phyloP scores from a whole-genome alignment of 1,140 invertebrate species.

The Planococcus citri region DNA sequence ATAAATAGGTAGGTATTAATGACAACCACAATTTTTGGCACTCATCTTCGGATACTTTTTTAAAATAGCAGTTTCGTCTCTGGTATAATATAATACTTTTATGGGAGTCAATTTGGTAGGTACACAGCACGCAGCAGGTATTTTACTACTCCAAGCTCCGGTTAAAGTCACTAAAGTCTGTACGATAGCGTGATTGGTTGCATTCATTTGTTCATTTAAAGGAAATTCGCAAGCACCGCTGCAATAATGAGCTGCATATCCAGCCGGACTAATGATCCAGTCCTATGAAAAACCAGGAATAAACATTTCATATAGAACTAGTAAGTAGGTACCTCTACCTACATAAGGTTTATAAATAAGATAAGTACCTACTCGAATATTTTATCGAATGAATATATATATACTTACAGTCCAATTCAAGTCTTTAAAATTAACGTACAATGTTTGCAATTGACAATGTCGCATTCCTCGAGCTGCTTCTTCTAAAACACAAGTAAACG shows the following conservation, averaged over 20 bases:
- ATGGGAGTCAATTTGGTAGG: slow-evolving; percentile 78
- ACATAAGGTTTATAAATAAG: background rate
- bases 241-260: slow-evolving; percentile 92
- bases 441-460: slow-evolving; percentile 67
- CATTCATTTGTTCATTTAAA: slow-evolving; percentile 80
- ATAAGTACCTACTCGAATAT: no score
- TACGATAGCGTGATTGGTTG: slow-evolving; percentile 96
- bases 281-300: slow-evolving; percentile 39
- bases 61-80: slow-evolving; percentile 81
- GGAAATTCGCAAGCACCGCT: slow-evolving; percentile 88
- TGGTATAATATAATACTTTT: slow-evolving; percentile 87
- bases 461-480: no score
- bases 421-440: slow-evolving; percentile 83
- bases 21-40: slow-evolving; percentile 79
- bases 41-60: slow-evolving; percentile 97
- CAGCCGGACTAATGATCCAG: slow-evolving; percentile 95
- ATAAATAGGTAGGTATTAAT: no score
- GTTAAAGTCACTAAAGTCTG: slow-evolving; percentile 85
- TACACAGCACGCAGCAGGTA: slow-evolving; percentile 86
- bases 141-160: slow-evolving; percentile 58
- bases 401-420: slow-evolving; percentile 72
- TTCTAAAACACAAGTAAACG: no score
- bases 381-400: background rate
- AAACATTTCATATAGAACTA: background rate
- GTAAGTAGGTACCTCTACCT: no score